Evolutionary conservation across 1,140 invertebrate species (phyloP).

Genomic region (Asbolus verrucosus): DNA sequence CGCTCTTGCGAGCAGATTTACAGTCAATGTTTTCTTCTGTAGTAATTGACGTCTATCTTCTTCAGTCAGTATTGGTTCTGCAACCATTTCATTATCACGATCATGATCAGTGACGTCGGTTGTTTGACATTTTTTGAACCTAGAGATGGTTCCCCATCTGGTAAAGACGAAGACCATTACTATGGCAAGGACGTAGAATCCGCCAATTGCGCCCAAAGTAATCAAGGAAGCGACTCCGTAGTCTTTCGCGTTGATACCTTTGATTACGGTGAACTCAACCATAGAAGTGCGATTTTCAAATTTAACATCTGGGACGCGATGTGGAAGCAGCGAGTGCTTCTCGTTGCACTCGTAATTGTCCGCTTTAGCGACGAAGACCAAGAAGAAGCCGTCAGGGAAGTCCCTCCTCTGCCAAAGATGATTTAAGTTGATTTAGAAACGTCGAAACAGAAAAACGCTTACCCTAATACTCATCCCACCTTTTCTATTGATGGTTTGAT

Average conservation of each 20-base stretch:
- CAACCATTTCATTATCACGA: neutral
- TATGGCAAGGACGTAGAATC: constrained; percentile 48
- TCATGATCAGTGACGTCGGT: neutral
- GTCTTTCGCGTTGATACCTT: constrained; percentile 49
- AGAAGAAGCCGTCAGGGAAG: constrained; percentile 79
- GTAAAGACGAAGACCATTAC: constrained; percentile 52
- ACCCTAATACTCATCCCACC: constrained; percentile 79
- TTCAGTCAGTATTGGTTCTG: constrained; percentile 57
- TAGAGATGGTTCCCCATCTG: constrained; percentile 49
- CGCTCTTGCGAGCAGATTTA: constrained; percentile 79
- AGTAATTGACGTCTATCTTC: constrained; percentile 76
- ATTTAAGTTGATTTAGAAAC: constrained; percentile 2
- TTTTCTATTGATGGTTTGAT: constrained; percentile 78
- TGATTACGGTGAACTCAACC: constrained; percentile 54
- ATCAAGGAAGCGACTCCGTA: constrained; percentile 49
- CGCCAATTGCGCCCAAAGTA: constrained; percentile 42
- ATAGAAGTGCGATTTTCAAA: constrained; percentile 66
- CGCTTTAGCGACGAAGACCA: constrained; percentile 84
- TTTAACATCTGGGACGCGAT: constrained; percentile 64
- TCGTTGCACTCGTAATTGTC: constrained; percentile 78
- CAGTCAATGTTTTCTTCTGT: constrained; percentile 75
- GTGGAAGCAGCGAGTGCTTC: constrained; percentile 58
- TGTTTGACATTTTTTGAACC: neutral
- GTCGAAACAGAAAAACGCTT: constrained; percentile 57
- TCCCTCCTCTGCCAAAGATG: constrained; percentile 70